Evolutionary conservation across 2,113 vertebrate genomes (phyloP).

Genomic region (human): DNA sequence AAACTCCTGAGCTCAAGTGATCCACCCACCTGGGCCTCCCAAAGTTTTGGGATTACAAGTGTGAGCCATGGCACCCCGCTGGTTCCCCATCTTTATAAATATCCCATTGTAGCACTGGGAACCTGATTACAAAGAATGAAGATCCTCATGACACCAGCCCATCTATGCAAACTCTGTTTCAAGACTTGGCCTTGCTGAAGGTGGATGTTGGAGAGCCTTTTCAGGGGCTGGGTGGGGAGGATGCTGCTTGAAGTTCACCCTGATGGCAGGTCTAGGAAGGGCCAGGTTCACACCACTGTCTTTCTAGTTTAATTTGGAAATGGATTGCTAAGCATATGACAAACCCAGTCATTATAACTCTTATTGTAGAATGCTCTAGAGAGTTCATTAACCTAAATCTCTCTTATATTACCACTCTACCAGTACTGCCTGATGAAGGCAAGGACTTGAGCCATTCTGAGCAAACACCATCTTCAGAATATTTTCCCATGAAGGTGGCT

Average conservation of each 20-base stretch:
- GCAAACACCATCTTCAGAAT: background rate
- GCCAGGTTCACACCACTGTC: background rate
- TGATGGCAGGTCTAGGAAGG: background rate
- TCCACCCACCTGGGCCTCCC: too few species aligned
- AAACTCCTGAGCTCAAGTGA: too few species aligned
- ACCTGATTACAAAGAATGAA: background rate
- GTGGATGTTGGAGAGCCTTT: background rate
- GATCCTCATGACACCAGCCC: background rate
- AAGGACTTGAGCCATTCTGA: background rate
- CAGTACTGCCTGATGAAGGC: background rate
- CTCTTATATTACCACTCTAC: background rate
- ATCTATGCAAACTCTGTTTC: background rate
- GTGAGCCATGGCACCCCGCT: too few species aligned
- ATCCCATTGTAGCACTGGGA: background rate
- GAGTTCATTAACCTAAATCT: background rate
- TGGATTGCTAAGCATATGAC: background rate
- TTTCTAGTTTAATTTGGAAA: background rate
- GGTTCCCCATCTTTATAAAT: background rate
- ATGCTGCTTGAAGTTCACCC: background rate
- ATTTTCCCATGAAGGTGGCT: conserved; percentile 39
- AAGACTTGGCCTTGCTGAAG: background rate
- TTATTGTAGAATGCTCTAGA: background rate
- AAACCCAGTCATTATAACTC: background rate
- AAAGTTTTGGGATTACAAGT: too few species aligned
- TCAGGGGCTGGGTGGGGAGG: background rate